These are phyloP conservation scores for Eudemis profundana DNA, from an alignment of 2,888 invertebrate species.

Conservation along the genomic window DNA sequence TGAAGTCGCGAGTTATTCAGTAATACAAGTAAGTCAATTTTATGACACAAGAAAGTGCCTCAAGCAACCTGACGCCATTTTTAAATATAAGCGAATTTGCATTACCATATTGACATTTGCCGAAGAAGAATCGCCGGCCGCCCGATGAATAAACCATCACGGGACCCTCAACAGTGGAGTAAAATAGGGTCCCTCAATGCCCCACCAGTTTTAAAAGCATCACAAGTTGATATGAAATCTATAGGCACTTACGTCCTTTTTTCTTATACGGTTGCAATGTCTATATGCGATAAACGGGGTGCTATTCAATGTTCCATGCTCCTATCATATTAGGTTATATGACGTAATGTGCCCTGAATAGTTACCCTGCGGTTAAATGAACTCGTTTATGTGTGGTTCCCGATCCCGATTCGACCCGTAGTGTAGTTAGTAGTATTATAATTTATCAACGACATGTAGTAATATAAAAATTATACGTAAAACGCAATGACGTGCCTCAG, in stretches of 20 bases:
- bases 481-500: too few relatives aligned
- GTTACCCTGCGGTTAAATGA: not conserved
- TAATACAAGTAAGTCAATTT: too few relatives aligned
- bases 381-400: not conserved
- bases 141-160: constrained; percentile 33
- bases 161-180: constrained; percentile 28
- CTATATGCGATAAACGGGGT: constrained; percentile 8
- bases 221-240: not conserved
- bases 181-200: constrained; percentile 27
- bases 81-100: constrained; percentile 24
- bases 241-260: not conserved
- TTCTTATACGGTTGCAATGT: not conserved
- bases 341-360: constrained; percentile 11
- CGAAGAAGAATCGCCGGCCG: constrained; percentile 34
- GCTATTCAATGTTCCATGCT: constrained; percentile 17
- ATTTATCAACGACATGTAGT: too few relatives aligned
- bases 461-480: too few relatives aligned
- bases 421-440: too few relatives aligned
- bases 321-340: constrained; percentile 30
- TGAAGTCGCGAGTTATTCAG: too few relatives aligned
- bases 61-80: constrained; percentile 17
- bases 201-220: not conserved
- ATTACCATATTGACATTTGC: constrained; percentile 42
- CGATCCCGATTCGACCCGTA: too few relatives aligned
- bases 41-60: not conserved